These are phyloP conservation scores for Hemistola chrysoprasaria DNA, from an alignment of 2,888 invertebrate genomes.

Conservation along the genomic window DNA sequence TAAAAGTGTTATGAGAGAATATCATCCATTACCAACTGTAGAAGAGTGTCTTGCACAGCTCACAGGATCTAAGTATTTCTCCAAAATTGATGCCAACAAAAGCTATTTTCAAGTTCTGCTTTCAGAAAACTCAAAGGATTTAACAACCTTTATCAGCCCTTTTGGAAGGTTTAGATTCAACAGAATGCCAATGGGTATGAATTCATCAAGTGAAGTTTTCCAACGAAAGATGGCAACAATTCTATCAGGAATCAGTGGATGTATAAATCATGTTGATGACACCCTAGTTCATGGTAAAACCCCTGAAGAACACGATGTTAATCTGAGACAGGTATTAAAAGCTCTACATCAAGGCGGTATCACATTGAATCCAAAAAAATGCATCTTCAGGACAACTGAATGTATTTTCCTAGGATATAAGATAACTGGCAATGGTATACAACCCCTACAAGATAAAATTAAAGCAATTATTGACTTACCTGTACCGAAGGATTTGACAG, in stretches of 20 bases:
- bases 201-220: conserved; percentile 7
- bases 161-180: conserved; percentile 7
- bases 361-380: conserved; percentile 1
- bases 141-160: conserved; percentile 6
- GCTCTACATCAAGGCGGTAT: neutral
- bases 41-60: conserved; percentile 8
- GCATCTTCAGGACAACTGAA: conserved; percentile 1
- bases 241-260: conserved; percentile 2
- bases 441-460: neutral
- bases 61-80: conserved; percentile 1
- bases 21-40: conserved; percentile 5
- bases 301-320: conserved; percentile 5
- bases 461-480: conserved; percentile 1
- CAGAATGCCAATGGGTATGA: conserved; percentile 7
- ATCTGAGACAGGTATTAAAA: neutral
- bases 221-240: conserved; percentile 5
- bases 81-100: conserved; percentile 1
- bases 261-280: conserved; percentile 6
- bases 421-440: conserved; percentile 1
- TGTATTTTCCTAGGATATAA: conserved; percentile 3
- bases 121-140: conserved; percentile 5
- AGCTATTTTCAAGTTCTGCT: conserved; percentile 2
- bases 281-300: conserved; percentile 5
- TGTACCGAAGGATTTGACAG: conserved; percentile 4
- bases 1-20: conserved; percentile 1